These are phyloP conservation scores for Unio pictorum DNA, from an alignment of 2,888 invertebrate species.

Conservation along the genomic window DNA sequence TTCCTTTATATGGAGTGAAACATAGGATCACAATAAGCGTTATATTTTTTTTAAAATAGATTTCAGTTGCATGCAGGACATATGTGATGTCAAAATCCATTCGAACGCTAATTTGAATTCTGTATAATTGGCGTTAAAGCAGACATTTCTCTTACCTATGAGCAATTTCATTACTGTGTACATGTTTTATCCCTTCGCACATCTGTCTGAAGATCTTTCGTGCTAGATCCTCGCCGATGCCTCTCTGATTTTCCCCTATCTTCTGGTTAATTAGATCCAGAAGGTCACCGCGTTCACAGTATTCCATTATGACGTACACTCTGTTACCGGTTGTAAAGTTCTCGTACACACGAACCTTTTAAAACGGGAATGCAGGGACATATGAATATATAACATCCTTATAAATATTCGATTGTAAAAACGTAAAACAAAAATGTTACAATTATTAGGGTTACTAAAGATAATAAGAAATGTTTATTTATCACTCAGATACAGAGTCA, in stretches of 20 bases:
- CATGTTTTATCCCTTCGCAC: conserved; percentile 41
- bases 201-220: conserved; percentile 45
- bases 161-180: conserved; percentile 42
- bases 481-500: too few species aligned
- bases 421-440: too few species aligned
- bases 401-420: too few species aligned
- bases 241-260: conserved; percentile 39
- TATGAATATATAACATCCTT: too few species aligned
- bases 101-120: neutral
- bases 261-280: conserved; percentile 49
- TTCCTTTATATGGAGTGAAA: too few species aligned
- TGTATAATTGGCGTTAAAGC: neutral
- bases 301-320: conserved; percentile 52
- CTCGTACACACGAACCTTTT: conserved; percentile 43
- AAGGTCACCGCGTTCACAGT: conserved; percentile 46
- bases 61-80: too few species aligned
- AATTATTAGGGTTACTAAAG: too few species aligned
- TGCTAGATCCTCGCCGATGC: conserved; percentile 40
- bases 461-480: too few species aligned
- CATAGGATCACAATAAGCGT: too few species aligned
- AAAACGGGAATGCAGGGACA: too few species aligned
- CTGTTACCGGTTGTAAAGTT: conserved; percentile 39
- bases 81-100: too few species aligned
- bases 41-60: too few species aligned
- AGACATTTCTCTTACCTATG: conserved; percentile 36